phyloP scores from a whole-genome alignment of 2,888 invertebrate species.

The Agrilus cyanescens region DNA sequence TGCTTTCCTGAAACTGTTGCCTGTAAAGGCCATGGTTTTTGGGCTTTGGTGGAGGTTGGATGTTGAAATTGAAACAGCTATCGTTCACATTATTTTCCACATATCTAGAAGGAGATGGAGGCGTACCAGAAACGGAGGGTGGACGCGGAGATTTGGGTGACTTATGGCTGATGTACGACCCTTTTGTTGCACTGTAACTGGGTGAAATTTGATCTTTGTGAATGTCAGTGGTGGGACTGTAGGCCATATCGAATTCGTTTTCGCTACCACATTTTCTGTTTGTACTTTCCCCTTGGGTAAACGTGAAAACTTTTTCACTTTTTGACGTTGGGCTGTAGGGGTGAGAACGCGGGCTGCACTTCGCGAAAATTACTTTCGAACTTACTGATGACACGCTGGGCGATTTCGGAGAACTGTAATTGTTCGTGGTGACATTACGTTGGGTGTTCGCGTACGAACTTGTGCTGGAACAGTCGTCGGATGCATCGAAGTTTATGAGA shows the following conservation, averaged over 20 bases:
- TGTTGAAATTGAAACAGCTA: constrained; percentile 24
- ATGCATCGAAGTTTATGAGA: constrained; percentile 21
- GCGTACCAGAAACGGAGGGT: constrained; percentile 5
- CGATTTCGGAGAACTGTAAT: constrained; percentile 4
- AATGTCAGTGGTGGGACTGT: neutral
- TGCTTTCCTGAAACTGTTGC: constrained; percentile 28
- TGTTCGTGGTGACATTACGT: neutral
- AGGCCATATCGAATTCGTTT: constrained; percentile 5
- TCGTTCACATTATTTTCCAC: constrained; percentile 14
- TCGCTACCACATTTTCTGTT: constrained; percentile 11
- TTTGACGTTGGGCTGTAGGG: constrained; percentile 11
- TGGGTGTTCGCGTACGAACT: neutral
- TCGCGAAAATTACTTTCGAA: neutral
- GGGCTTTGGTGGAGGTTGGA: constrained; percentile 28
- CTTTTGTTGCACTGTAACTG: neutral
- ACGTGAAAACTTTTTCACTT: constrained; percentile 18
- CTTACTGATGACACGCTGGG: neutral
- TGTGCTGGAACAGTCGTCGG: constrained; percentile 15
- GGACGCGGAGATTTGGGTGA: constrained; percentile 12
- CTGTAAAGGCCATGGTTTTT: constrained; percentile 19
- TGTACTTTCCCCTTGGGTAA: constrained; percentile 13
- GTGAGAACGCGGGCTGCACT: too few relatives aligned
- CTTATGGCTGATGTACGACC: constrained; percentile 1
- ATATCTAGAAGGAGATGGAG: constrained; percentile 15
- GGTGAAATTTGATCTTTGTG: too few relatives aligned